Percentiles rank a stretch among this genome's conserved stretches.
These are phyloP conservation scores for Synergus itoensis DNA, from an alignment of 2,888 invertebrate species.

Conservation along the genomic window DNA sequence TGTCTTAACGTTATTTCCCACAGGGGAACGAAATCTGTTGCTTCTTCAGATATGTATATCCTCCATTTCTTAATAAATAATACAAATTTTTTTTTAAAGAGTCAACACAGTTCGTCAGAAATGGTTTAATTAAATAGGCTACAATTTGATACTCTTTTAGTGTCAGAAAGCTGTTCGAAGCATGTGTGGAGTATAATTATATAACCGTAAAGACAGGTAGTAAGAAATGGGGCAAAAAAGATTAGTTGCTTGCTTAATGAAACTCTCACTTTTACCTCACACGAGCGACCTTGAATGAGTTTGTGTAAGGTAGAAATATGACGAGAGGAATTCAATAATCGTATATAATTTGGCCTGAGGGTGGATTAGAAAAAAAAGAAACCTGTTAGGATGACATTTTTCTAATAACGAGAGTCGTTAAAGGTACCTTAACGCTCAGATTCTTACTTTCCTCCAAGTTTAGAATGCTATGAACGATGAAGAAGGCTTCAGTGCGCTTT, in stretches of 20 bases:
- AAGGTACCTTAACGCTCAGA: slow-evolving; percentile 45
- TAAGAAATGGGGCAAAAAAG: neutral
- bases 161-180: neutral
- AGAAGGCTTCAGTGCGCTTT: slow-evolving; percentile 60
- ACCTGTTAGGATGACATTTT: slow-evolving; percentile 46
- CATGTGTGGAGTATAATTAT: neutral
- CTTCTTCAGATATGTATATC: neutral
- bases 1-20: neutral
- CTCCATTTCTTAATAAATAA: neutral
- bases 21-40: slow-evolving; percentile 24
- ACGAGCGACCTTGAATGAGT: neutral
- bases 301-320: neutral
- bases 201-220: slow-evolving; percentile 7
- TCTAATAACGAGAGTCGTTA: slow-evolving; percentile 53
- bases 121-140: too few species aligned
- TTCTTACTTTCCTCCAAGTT: slow-evolving; percentile 51
- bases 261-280: slow-evolving; percentile 16
- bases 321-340: slow-evolving; percentile 12
- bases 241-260: slow-evolving; percentile 10
- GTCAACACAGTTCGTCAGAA: too few species aligned
- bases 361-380: slow-evolving; percentile 41
- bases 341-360: slow-evolving; percentile 18
- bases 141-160: neutral
- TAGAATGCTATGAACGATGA: slow-evolving; percentile 50
- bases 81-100: neutral